Evolutionary conservation across 2,797 vertebrate species (phyloP), one percentile per base, ranked within the genome.

Genomic region (Periophthalmus magnuspinnatus): DNA sequence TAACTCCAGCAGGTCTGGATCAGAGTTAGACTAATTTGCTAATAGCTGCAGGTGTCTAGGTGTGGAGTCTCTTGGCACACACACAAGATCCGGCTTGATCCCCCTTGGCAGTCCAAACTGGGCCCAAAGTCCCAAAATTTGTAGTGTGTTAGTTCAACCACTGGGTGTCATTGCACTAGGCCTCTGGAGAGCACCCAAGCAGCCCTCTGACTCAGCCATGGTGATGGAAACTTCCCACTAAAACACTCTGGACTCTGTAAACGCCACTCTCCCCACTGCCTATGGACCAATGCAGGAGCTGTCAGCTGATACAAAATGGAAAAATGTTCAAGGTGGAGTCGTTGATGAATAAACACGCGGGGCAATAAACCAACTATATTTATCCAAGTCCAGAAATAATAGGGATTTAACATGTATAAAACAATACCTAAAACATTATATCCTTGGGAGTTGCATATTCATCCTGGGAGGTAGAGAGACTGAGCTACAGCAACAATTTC

Each of bases 161-260:
- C 91, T 92, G 91, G 92, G 91, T 93, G 92, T 92, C 93, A 92
- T 93, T 90, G 88, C 87, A 88, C 84, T 67, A 71, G 84, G 82
- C 76, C 86, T 89, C 87, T 90, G 89, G 88, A 92, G 89, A 89
- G 86, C 83, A 85, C 86, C 89, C 87, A 91, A 88, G 85, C 86
- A 90, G 81, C 89, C 84, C 84, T 90, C 87, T 91, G 89, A 89
- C 86, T 89, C 88, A 90, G 84, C 83, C 84, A 85, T 83, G 85
- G 86, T 90, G 90, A 86, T 91, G 90, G 91, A 93, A 93, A 92
- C 86, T 92, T 91, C 90, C 84, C 85, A 88, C 76, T 84, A 75
- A 86, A 89, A 92, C 89, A 91, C 90, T 89, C 82, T 75, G 72
- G 80, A 87, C 84, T 89, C 87, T 88, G 89, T 90, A 80, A 83